Evolutionary conservation across 1,140 invertebrate genomes (phyloP).

Genomic region (Cotesia typhae): DNA sequence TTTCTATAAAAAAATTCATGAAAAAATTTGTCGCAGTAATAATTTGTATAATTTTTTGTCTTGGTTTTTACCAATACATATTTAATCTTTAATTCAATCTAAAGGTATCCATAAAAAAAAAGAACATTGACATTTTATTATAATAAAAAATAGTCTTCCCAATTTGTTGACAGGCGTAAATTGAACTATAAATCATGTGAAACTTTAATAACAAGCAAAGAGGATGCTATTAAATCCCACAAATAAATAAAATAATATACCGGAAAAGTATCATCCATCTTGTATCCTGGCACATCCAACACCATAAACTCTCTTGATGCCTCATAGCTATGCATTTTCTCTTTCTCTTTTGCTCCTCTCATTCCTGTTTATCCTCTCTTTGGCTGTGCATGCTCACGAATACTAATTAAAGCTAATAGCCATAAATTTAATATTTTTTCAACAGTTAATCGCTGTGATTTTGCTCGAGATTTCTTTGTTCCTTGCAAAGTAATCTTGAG

Average conservation of each 20-base stretch:
- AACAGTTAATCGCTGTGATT: constrained; percentile 26
- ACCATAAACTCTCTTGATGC: constrained; percentile 5
- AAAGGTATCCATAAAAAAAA: not conserved
- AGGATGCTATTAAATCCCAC: constrained; percentile 21
- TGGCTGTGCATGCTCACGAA: constrained; percentile 13
- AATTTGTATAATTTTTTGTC: too few relatives aligned
- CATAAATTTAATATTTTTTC: constrained; percentile 20
- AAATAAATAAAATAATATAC: constrained; percentile 19
- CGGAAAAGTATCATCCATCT: constrained; percentile 21
- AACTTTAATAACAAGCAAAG: constrained; percentile 10
- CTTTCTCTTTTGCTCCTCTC: not conserved
- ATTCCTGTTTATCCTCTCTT: constrained; percentile 14
- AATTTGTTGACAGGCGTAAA: constrained; percentile 14
- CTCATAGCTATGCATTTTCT: constrained; percentile 9
- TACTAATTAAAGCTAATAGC: constrained; percentile 33
- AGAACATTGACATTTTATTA: constrained; percentile 1
- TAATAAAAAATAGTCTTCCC: constrained; percentile 1
- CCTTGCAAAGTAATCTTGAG: not conserved
- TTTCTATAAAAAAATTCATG: too few relatives aligned
- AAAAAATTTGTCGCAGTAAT: too few relatives aligned
- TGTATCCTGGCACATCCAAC: constrained; percentile 3
- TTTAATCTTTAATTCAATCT: too few relatives aligned
- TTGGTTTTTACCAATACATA: too few relatives aligned
- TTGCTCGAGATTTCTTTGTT: constrained; percentile 10
- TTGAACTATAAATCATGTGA: constrained; percentile 14